These are phyloP conservation scores for Leptoteleia sp. DNA, from an alignment of 1,140 invertebrate genomes.

Conservation along the genomic window DNA sequence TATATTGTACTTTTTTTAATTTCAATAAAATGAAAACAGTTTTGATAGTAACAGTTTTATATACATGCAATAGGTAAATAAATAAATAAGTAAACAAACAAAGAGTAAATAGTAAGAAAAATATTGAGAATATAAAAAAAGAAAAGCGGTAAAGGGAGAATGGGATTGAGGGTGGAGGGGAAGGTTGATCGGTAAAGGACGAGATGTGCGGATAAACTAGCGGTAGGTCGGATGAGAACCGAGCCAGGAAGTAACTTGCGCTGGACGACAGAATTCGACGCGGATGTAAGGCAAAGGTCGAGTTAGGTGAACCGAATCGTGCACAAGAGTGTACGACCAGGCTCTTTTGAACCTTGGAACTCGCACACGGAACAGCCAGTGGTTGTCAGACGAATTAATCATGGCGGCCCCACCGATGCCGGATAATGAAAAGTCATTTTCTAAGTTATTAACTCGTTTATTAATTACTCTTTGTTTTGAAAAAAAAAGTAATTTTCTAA, in stretches of 20 bases:
- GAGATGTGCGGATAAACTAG: slow-evolving; percentile 20
- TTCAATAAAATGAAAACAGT: too few species aligned
- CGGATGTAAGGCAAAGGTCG: slow-evolving; percentile 54
- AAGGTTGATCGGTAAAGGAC: slow-evolving; percentile 2
- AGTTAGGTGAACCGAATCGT: slow-evolving; percentile 53
- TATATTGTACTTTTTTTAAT: too few species aligned
- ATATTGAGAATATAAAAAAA: too few species aligned
- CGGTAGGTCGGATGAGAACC: slow-evolving; percentile 46
- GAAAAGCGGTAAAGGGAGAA: not conserved
- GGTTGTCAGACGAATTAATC: slow-evolving; percentile 55
- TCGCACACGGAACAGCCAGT: slow-evolving; percentile 34
- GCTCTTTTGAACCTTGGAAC: slow-evolving; percentile 34
- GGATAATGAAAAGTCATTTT: slow-evolving; percentile 51
- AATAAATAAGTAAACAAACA: too few species aligned
- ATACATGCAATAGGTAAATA: too few species aligned
- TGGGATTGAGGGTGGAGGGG: not conserved
- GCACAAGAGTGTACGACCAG: slow-evolving; percentile 28
- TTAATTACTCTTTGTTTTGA: too few species aligned
- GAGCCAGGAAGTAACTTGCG: slow-evolving; percentile 53
- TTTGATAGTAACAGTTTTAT: too few species aligned
- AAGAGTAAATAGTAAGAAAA: too few species aligned
- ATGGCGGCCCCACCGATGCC: slow-evolving; percentile 1
- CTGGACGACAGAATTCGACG: slow-evolving; percentile 54
- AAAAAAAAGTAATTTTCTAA: slow-evolving; percentile 50
- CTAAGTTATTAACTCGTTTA: slow-evolving; percentile 45